Base-by-base conservation (phyloP, 2,113 vertebrate species). In the Hucho hucho region DNA sequence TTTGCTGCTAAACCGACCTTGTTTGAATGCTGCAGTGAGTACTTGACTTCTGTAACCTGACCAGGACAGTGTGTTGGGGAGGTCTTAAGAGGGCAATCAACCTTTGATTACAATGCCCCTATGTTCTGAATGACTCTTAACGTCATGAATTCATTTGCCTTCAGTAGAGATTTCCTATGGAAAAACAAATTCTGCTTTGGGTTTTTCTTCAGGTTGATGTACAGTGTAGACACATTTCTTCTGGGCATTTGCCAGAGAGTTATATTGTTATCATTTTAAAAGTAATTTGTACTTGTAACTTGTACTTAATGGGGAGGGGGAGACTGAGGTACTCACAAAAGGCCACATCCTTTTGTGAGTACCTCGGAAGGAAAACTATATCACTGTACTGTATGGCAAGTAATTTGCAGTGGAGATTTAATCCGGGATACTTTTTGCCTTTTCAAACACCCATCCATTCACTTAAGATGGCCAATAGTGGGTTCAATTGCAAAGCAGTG, bases 1-100 rank as follows among this genome's bases (percentile, higher is more conserved):
- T 97, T 97, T 98, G 97, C 97, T 98, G 97, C 97, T 99, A 98
- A 90, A 96, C 93, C 49, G 96, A 95, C 94, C 95, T 97, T 91
- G 95, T 96, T 94, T 95, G 97, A 98, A 95, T 95, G 97, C 97
- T 98, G 96, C 96, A 97, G 95, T 93, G 93, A 94, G 90, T 95
- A 95, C 95, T 95, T 95, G 95, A 96, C 87, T 93, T 79, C 76
- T 77, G 4, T 47, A 92, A 91, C 93, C 95, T 94, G 94, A 92
- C 90, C 88, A 93, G 93, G 93, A 93, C 93, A 93, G 94, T 92
- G 92, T 94, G 79, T 95, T 92, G 92, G 93, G 92, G 90, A 93
- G 92, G 75, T 82, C 77, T 74, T 61, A 43, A n/a, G 20, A 61
- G 58, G 58, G 58, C 58, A 6, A 22, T 22, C 58, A 61, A n/a